Percentiles rank a stretch among this genome's conserved stretches.
Conservation (phyloP, 1,140 invertebrate species). For the Halesus radiatus region DNA sequence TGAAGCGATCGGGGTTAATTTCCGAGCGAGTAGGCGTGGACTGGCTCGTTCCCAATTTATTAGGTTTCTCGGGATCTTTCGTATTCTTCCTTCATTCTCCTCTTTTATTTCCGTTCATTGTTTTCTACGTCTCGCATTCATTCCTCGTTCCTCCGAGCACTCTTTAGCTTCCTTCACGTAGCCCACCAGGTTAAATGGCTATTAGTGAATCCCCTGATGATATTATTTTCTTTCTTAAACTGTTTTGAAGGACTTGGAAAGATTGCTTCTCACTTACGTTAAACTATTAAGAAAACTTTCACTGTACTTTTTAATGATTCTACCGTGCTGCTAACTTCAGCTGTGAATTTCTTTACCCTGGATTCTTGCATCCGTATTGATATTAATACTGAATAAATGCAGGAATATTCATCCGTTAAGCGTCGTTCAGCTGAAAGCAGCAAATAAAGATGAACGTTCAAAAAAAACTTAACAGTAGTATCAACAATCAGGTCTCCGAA, state of each 20-base stretch:
- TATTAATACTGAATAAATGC: too few relatives aligned
- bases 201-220: conserved; percentile 23
- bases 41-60: conserved; percentile 4
- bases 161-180: conserved; percentile 26
- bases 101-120: conserved; percentile 19
- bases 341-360: too few relatives aligned
- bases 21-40: conserved; percentile 4
- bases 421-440: too few relatives aligned
- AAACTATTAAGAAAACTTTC: too few relatives aligned
- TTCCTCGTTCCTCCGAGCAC: conserved; percentile 9
- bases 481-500: too few relatives aligned
- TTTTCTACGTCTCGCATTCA: conserved; percentile 32
- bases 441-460: too few relatives aligned
- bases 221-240: conserved; percentile 9
- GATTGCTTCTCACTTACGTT: background rate
- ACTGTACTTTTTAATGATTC: too few relatives aligned
- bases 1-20: conserved; percentile 17
- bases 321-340: too few relatives aligned
- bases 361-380: too few relatives aligned
- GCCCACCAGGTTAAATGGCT: conserved; percentile 24
- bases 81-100: background rate
- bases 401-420: too few relatives aligned
- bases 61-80: conserved; percentile 3
- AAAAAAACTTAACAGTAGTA: too few relatives aligned
- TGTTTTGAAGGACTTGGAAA: conserved; percentile 17